Evolutionary conservation across 2,797 vertebrate genomes (phyloP).

Genomic region (Dendrocincla tyrannina): DNA sequence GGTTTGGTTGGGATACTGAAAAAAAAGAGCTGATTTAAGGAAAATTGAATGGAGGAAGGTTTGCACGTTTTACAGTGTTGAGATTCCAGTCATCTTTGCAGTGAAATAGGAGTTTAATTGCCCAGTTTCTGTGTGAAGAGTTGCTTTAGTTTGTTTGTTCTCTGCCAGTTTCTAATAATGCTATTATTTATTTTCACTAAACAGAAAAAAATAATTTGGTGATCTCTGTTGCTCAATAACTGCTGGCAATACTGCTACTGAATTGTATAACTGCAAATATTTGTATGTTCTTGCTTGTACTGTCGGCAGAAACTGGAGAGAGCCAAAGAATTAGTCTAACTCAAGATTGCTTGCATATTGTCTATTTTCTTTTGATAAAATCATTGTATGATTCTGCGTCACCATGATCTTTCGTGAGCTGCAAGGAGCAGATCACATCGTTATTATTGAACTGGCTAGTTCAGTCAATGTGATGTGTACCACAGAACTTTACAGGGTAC

Average conservation of each 20-base stretch:
- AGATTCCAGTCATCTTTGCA: conserved; percentile 23
- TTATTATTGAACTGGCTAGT: background rate
- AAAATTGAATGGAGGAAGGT: background rate
- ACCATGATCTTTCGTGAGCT: rapidly evolving
- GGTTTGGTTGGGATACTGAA: background rate
- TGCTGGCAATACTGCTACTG: background rate
- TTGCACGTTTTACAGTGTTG: background rate
- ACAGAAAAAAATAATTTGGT: background rate
- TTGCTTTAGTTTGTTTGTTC: conserved; percentile 36
- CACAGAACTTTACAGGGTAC: background rate
- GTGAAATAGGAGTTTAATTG: conserved; percentile 20
- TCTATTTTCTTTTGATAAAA: background rate
- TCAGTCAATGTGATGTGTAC: rapidly evolving
- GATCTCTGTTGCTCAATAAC: background rate
- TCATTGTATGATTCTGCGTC: background rate
- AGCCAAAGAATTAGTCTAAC: background rate
- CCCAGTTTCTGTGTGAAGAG: conserved; percentile 2
- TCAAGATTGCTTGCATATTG: background rate
- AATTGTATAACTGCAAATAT: background rate
- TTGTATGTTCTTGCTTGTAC: background rate
- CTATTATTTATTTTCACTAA: background rate
- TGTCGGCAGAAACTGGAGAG: background rate
- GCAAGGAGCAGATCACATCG: background rate
- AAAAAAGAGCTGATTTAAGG: conserved; percentile 14
- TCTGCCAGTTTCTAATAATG: background rate